These are phyloP conservation scores for Hedya salicella DNA, from an alignment of 2,888 invertebrate genomes.

Conservation along the genomic window DNA sequence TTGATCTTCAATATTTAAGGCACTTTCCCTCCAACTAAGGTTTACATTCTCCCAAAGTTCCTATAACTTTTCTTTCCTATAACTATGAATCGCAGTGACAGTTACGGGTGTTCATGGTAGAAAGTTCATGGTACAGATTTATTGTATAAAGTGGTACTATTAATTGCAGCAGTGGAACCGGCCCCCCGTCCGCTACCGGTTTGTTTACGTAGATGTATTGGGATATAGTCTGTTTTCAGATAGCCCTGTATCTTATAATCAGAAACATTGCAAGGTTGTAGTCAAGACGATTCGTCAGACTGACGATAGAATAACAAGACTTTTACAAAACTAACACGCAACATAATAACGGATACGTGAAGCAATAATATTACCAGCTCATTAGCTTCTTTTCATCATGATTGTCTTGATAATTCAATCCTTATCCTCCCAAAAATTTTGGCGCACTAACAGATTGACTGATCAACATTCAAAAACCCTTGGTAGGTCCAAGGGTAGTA, in stretches of 20 bases:
- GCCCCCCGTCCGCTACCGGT: slow-evolving; percentile 21
- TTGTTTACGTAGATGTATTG: slow-evolving; percentile 14
- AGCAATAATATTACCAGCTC: no score
- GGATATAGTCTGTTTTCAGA: slow-evolving; percentile 4
- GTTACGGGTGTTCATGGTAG: slow-evolving; percentile 22
- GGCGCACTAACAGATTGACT: no score
- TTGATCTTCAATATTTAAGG: no score
- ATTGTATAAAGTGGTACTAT: slow-evolving; percentile 27
- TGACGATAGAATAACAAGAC: background rate
- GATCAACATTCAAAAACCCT: no score
- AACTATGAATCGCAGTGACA: slow-evolving; percentile 12
- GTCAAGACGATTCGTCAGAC: background rate
- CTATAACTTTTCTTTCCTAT: slow-evolving; percentile 15
- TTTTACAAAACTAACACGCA: no score
- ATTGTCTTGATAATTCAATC: no score
- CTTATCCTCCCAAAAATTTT: no score
- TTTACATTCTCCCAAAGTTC: no score
- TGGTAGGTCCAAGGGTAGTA: no score
- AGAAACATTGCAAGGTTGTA: background rate
- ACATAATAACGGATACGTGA: no score
- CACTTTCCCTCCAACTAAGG: no score
- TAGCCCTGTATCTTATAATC: slow-evolving; percentile 29
- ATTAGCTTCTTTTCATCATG: no score
- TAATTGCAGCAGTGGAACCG: slow-evolving; percentile 8
- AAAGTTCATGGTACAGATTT: slow-evolving; percentile 33